These are phyloP conservation scores for Solea solea DNA, from an alignment of 2,113 vertebrate species.

Conservation along the genomic window DNA sequence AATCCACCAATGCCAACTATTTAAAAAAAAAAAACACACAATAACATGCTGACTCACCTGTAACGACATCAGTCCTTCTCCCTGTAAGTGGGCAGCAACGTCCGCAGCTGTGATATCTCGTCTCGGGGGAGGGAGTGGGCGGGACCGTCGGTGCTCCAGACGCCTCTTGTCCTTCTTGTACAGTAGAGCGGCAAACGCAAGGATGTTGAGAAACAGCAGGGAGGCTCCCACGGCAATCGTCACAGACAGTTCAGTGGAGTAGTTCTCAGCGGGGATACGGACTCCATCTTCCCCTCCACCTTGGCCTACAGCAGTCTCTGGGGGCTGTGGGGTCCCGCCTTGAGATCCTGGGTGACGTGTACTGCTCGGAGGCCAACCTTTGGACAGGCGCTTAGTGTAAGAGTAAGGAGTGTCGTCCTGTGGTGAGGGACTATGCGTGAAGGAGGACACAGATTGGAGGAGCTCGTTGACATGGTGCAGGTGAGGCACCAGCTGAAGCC, in stretches of 20 bases:
- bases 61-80: constrained; percentile 93
- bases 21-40: neutral
- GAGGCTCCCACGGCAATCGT: constrained; percentile 98
- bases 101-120: constrained; percentile 88
- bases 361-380: constrained; percentile 84
- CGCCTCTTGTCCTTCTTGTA: constrained; percentile 97
- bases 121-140: constrained; percentile 89
- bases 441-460: constrained; percentile 93
- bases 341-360: constrained; percentile 89
- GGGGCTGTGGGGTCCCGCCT: constrained; percentile 86
- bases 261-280: constrained; percentile 83
- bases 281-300: constrained; percentile 60
- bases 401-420: constrained; percentile 94
- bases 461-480: constrained; percentile 94
- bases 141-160: constrained; percentile 83
- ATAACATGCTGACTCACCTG: constrained; percentile 75
- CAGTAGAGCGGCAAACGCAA: constrained; percentile 93
- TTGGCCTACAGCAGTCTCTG: constrained; percentile 65
- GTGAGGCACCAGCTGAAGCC: constrained; percentile 95
- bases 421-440: constrained; percentile 93
- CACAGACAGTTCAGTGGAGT: constrained; percentile 94
- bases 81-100: constrained; percentile 89
- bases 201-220: constrained; percentile 93
- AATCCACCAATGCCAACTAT: no score
- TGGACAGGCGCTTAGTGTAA: constrained; percentile 89